Conservation (phyloP, 64 coral and sea anemone species). For the Platygyra sinensis region DNA sequence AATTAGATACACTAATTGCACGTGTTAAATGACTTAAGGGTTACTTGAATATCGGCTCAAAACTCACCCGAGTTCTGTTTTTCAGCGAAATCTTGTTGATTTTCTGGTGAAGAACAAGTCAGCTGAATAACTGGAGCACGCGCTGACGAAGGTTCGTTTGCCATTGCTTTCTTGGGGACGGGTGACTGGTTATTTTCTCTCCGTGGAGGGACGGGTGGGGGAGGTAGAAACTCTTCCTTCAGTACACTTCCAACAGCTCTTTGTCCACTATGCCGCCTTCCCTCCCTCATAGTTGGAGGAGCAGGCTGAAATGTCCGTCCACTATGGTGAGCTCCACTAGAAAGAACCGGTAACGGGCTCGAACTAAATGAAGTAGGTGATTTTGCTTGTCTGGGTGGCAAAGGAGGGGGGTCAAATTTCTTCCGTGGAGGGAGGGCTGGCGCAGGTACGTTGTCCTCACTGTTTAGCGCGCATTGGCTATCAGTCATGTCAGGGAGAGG, state of each 20-base stretch:
- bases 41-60: background rate
- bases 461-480: background rate
- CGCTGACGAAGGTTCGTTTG: background rate
- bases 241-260: background rate
- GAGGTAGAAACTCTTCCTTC: constrained; percentile 29
- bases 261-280: background rate
- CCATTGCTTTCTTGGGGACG: background rate
- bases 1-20: too few relatives aligned
- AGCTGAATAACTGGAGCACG: constrained; percentile 47
- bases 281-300: background rate
- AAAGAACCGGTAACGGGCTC: background rate
- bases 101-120: constrained; percentile 58
- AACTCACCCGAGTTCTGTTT: constrained; percentile 17
- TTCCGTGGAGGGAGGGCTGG: constrained; percentile 66
- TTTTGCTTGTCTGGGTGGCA: constrained; percentile 45
- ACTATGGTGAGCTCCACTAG: background rate
- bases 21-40: background rate
- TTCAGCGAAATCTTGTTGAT: background rate
- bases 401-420: constrained; percentile 49
- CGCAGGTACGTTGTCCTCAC: background rate
- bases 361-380: background rate
- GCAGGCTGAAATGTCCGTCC: background rate
- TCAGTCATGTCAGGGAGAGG: background rate
- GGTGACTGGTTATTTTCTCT: constrained; percentile 41
- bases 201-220: constrained; percentile 64